Base-by-base conservation (phyloP, 2,797 vertebrate species). In the Premnoplex brunnescens region DNA sequence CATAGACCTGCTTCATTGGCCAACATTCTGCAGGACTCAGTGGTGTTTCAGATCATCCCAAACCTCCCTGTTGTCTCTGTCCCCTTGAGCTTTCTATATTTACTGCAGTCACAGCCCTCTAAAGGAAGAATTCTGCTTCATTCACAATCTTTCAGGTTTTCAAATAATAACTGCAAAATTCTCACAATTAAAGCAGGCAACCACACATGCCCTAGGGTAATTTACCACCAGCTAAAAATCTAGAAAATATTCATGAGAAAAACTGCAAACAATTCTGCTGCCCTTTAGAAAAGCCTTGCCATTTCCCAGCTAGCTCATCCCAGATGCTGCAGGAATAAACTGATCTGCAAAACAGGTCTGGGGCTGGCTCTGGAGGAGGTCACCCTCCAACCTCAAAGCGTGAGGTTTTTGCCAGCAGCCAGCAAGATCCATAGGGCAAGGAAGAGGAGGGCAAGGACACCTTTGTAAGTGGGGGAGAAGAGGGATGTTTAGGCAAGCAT, bases 161-260 rank as follows among this genome's bases (percentile, higher is more conserved):
- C 66, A 85, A 52, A 89, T 85, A 95, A 80, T 71, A 85, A 30
- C 67, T 56, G 52, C 21, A 82, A 79, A 86, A 79, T 85, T 73
- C 34, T 87, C 37, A 63, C 55, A 44, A 82, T 73, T 59, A 76
- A 92, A 77, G 36, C 44, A 79, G 48, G 22, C 71, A 83, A 59
- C 56, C 41, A 71, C 4, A 3, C 17, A 89, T 88, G 44, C 41
- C 75, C 49, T 59, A 12, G 75, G 52, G 85, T 85, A 91, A 71
- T 91, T 52, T 85, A 43, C 37, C 72, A 79, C 82, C 7, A 4
- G 0, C 17, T 54, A 10, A 68, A 34, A 64, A 28, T 43, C 52
- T 64, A 60, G 54, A 93, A 93, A 90, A 84, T 81, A 84, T 72
- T 93, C 1, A 37, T 75, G 73, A 90, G 49, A 51, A 91, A 96